Percentiles rank a stretch among this genome's conserved stretches.
These are phyloP conservation scores for Agrotis clavis DNA, from an alignment of 2,888 invertebrate species.

Conservation along the genomic window DNA sequence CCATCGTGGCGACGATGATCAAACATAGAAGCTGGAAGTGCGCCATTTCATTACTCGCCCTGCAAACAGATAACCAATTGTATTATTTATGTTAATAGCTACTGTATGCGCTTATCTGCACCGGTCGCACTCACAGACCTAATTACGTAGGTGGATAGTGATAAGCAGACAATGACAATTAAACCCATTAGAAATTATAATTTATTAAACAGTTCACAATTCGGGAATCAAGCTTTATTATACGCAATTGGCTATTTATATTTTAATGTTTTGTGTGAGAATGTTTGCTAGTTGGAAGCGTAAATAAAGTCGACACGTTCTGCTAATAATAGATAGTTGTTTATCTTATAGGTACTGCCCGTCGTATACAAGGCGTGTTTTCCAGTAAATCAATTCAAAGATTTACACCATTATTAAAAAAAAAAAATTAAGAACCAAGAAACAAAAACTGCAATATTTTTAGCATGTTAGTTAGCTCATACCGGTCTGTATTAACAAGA, in stretches of 20 bases:
- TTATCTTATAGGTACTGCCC: slow-evolving; percentile 22
- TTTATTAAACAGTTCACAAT: slow-evolving; percentile 15
- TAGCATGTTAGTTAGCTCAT: slow-evolving; percentile 5
- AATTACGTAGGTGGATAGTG: slow-evolving; percentile 59
- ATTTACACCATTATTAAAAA: not conserved
- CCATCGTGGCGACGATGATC: slow-evolving; percentile 74
- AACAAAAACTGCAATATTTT: slow-evolving; percentile 18
- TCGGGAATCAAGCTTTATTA: slow-evolving; percentile 1
- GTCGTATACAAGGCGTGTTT: not conserved
- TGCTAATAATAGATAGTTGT: slow-evolving; percentile 54
- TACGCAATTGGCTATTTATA: slow-evolving; percentile 40
- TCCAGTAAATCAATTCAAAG: not conserved
- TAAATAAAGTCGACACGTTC: slow-evolving; percentile 50
- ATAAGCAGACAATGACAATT: slow-evolving; percentile 65
- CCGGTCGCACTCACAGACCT: slow-evolving; percentile 51
- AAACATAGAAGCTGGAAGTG: slow-evolving; percentile 78
- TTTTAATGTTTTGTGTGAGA: slow-evolving; percentile 31
- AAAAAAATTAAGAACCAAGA: not conserved
- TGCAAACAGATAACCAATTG: slow-evolving; percentile 73
- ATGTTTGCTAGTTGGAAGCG: slow-evolving; percentile 37
- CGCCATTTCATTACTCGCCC: slow-evolving; percentile 80
- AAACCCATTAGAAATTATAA: slow-evolving; percentile 30
- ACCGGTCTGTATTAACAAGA: slow-evolving; percentile 48
- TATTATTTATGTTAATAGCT: slow-evolving; percentile 57
- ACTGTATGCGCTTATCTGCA: slow-evolving; percentile 59